Conservation (phyloP, 2,113 vertebrate species). For the Pterocles gutturalis region DNA sequence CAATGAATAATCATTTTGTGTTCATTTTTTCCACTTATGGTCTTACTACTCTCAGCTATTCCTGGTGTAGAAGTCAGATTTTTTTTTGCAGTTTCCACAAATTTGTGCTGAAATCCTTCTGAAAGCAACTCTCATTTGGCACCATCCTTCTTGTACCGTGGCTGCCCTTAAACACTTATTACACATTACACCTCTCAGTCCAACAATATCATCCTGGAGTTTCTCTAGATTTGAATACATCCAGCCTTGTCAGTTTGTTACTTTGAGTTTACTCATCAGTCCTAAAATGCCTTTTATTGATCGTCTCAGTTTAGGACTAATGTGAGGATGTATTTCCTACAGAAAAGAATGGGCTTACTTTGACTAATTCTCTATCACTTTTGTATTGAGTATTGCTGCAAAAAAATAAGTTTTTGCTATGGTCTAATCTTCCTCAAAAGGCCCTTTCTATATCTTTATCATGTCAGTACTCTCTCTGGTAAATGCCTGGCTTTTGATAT, state of each 20-base stretch:
- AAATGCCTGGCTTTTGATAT: neutral
- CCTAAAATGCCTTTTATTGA: neutral
- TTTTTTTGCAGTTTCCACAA: neutral
- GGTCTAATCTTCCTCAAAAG: neutral
- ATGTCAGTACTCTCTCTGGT: neutral
- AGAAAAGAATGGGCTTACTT: neutral
- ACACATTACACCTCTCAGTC: neutral
- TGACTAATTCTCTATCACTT: neutral
- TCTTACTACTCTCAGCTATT: neutral
- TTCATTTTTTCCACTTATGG: neutral
- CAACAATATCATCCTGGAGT: neutral
- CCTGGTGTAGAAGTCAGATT: neutral
- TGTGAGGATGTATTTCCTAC: neutral
- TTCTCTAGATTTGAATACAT: neutral
- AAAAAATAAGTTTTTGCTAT: neutral
- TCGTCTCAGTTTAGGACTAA: neutral
- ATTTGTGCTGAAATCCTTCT: neutral
- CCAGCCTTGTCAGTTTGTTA: neutral
- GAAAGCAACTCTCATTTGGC: neutral
- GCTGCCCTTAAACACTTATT: neutral
- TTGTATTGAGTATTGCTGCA: neutral
- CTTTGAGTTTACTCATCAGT: neutral
- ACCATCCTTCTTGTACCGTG: neutral
- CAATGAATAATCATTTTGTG: neutral
- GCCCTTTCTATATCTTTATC: neutral